Evolutionary conservation across 2,888 invertebrate species (phyloP).

Genomic region (Crossocerus cetratus): DNA sequence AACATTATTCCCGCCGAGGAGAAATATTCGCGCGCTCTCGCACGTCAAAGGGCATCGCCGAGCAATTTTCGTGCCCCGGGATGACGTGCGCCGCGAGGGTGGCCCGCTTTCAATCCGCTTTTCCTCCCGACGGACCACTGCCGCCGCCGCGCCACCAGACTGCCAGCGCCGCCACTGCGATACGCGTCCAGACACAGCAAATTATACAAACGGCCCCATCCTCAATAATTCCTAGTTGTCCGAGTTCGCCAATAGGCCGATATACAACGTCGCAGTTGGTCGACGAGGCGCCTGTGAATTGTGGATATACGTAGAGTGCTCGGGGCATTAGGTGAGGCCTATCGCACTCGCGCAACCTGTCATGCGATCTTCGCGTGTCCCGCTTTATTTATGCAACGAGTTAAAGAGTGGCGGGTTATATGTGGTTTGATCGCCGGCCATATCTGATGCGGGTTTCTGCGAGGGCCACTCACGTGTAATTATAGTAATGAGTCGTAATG

Average conservation of each 20-base stretch:
- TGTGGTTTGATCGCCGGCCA: constrained; percentile 33
- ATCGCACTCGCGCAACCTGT: neutral
- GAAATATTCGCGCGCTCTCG: neutral
- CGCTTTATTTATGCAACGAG: constrained; percentile 51
- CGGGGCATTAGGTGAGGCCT: too few species aligned
- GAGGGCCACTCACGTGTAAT: constrained; percentile 64
- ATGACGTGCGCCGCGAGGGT: neutral
- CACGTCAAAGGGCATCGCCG: neutral
- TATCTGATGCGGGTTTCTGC: constrained; percentile 42
- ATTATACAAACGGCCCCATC: too few species aligned
- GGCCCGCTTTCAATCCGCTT: too few species aligned
- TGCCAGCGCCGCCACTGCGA: too few species aligned
- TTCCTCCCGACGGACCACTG: too few species aligned
- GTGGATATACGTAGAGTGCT: too few species aligned
- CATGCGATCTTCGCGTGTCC: constrained; percentile 40
- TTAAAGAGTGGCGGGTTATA: constrained; percentile 44
- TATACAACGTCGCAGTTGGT: too few species aligned
- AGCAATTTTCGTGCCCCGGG: neutral
- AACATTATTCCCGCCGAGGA: neutral
- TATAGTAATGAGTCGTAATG: constrained; percentile 68
- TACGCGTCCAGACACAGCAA: too few species aligned
- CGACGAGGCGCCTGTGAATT: too few species aligned
- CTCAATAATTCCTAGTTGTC: too few species aligned
- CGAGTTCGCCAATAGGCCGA: too few species aligned
- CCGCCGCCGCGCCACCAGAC: too few species aligned